Base-by-base conservation (phyloP, 2,888 invertebrate species). In the Tribolium freemani region DNA sequence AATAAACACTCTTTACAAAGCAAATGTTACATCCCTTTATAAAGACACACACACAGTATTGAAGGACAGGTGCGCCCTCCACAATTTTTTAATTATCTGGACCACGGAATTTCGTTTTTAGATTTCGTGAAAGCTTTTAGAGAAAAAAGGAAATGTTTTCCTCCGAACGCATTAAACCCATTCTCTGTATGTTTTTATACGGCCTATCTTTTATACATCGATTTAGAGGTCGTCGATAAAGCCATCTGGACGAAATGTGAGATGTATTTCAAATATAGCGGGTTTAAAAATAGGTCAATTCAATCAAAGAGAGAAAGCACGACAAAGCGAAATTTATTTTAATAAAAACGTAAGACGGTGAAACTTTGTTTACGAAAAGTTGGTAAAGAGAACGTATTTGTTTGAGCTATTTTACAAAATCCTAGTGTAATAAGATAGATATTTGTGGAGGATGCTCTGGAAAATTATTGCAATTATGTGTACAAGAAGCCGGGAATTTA, bases 231-330 rank as follows among this genome's bases (percentile, higher is more conserved):
- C 21, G 20, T 30, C 61, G 50, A 63, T 63, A 51, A 63, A 63
- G 63, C 63, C 63, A 63, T 63, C 31, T 63, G 63, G 46, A n/a
- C 38, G 48, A 48, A 51, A 63, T 63, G 50, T 51, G 63, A 50
- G 48, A 48, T 51, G 20, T 51, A 50, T 50, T 51, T 48, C 50
- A 63, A 48, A 61, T 48, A 61, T 57, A 38, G 38, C 38, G 38
- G 13, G 60, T 63, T 38, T 38, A 38, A 38, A 38, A 38, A 38
- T 38, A 38, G 38, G 38, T 38, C 38, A 38, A 38, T n/a, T 38
- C 38, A 38, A 38, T 38, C 38, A 38, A 38, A 38, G 38, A 8
- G 38, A 38, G 38, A 38, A 26, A 3, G 26, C 26, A 26, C 5
- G 5, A 26, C 26, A 2, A 16, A 16, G 16, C 16, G 16, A 16